A percentile compares a stretch with the other conserved stretches of the same genome.
These are phyloP conservation scores for Gymnorhina tibicen DNA, from an alignment of 2,113 vertebrate genomes.

Conservation along the genomic window DNA sequence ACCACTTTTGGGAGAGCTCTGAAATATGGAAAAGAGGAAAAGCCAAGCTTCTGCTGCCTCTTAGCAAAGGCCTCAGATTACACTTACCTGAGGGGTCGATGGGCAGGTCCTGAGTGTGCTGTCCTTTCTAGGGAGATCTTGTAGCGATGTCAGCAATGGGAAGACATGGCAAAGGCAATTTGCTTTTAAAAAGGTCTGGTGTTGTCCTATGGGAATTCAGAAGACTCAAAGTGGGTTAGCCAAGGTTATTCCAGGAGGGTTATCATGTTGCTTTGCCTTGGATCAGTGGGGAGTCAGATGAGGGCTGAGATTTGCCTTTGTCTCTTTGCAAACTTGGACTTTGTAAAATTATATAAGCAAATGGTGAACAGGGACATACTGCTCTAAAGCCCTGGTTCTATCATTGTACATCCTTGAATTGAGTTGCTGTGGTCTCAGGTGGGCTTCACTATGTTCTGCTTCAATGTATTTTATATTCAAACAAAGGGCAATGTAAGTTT, in stretches of 20 bases:
- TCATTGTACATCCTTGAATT: accelerated
- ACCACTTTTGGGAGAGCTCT: not conserved
- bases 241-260: not conserved
- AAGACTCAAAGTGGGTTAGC: not conserved
- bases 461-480: not conserved
- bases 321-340: not conserved
- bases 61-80: not conserved
- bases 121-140: not conserved
- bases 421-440: not conserved
- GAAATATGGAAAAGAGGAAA: not conserved
- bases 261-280: accelerated
- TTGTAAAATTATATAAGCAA: not conserved
- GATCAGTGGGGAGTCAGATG: not conserved
- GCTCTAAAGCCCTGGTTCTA: not conserved
- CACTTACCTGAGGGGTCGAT: no score
- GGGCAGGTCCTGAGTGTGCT: not conserved
- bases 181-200: not conserved
- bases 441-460: not conserved
- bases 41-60: not conserved
- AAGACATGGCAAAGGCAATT: not conserved
- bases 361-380: accelerated
- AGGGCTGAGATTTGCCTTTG: not conserved
- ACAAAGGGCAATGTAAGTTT: not conserved
- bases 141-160: not conserved
- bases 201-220: not conserved